phyloP scores from a whole-genome alignment of 2,797 vertebrate species.

The Microctenopoma lineatum region DNA sequence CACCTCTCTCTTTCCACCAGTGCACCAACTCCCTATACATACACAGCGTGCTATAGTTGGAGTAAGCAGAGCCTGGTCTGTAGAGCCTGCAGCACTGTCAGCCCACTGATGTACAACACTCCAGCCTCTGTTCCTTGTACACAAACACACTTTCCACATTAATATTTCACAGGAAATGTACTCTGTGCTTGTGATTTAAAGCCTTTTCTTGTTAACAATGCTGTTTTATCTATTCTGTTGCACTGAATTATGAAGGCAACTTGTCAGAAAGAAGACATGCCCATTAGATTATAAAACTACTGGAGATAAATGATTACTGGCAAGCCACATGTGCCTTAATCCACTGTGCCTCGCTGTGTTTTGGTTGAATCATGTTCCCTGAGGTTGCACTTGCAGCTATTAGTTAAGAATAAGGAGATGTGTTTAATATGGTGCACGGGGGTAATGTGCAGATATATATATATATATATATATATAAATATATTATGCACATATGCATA shows the following conservation, averaged over 20 bases:
- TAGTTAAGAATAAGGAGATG: slow-evolving; percentile 66
- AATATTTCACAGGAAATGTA: slow-evolving; percentile 87
- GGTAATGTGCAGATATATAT: slow-evolving; percentile 37
- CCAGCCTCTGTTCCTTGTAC: slow-evolving; percentile 84
- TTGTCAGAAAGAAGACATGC: slow-evolving; percentile 76
- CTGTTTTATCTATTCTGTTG: slow-evolving; percentile 80
- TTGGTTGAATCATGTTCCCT: slow-evolving; percentile 68
- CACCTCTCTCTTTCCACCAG: slow-evolving; percentile 62
- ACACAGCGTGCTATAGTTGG: slow-evolving; percentile 68
- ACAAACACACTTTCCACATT: slow-evolving; percentile 86
- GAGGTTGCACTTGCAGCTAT: slow-evolving; percentile 75
- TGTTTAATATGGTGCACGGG: slow-evolving; percentile 66
- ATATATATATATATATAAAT: slow-evolving; percentile 1
- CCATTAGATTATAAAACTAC: slow-evolving; percentile 72
- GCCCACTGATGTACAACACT: slow-evolving; percentile 84
- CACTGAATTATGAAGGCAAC: slow-evolving; percentile 80
- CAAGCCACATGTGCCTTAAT: slow-evolving; percentile 69
- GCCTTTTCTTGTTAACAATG: slow-evolving; percentile 85
- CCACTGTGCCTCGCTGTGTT: slow-evolving; percentile 52
- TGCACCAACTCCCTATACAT: slow-evolving; percentile 63
- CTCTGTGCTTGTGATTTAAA: slow-evolving; percentile 84
- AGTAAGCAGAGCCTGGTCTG: slow-evolving; percentile 77
- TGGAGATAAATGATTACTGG: slow-evolving; percentile 79
- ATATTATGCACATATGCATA: slow-evolving; percentile 67
- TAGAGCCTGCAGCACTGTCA: slow-evolving; percentile 78